phyloP scores from a whole-genome alignment of 2,888 invertebrate genomes.

The Epinotia bilunana region DNA sequence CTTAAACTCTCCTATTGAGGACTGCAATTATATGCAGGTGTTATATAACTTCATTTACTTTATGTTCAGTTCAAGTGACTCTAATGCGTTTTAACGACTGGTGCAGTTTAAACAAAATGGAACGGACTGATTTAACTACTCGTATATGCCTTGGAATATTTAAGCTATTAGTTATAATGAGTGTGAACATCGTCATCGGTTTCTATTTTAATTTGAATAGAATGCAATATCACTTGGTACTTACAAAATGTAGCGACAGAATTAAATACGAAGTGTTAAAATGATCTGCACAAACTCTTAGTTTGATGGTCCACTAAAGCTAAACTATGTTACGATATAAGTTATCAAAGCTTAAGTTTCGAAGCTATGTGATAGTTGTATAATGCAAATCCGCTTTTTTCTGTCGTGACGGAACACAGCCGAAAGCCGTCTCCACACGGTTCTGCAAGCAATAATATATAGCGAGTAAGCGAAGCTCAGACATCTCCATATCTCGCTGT shows the following conservation, averaged over 20 bases:
- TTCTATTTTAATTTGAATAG: not conserved
- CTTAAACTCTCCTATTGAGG: conserved; percentile 65
- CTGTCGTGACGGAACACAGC: no score
- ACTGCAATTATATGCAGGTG: conserved; percentile 54
- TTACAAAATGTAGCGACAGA: no score
- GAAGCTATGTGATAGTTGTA: no score
- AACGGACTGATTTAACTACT: not conserved
- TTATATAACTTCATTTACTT: conserved; percentile 46
- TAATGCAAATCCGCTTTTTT: no score
- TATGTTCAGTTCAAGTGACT: not conserved
- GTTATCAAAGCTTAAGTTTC: no score
- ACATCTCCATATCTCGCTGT: no score
- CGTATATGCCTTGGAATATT: not conserved
- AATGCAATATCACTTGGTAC: not conserved
- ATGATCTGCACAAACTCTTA: not conserved
- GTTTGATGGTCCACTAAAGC: not conserved
- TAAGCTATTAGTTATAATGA: not conserved
- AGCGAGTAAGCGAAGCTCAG: no score
- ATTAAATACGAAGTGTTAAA: not conserved
- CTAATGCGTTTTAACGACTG: not conserved
- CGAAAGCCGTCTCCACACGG: no score
- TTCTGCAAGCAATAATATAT: no score
- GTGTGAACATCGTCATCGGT: not conserved
- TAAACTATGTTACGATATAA: not conserved
- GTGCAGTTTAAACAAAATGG: not conserved